Conservation (phyloP, 2,888 invertebrate genomes). For the Philopedon plagiatum region DNA sequence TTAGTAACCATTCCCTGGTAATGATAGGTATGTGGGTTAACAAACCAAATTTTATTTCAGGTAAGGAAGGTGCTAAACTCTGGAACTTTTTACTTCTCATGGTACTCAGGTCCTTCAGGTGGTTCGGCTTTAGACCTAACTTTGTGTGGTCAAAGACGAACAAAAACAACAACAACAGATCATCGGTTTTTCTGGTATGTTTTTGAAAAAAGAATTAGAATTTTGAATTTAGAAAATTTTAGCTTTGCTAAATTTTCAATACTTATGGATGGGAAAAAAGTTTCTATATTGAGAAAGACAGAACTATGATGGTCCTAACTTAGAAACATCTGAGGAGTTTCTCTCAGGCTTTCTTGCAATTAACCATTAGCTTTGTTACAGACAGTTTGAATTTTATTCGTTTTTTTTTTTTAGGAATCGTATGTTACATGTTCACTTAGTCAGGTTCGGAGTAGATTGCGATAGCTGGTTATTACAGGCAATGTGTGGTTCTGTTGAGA, state of each 20-base stretch:
- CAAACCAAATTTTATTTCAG: slow-evolving; percentile 57
- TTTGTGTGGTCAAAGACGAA: slow-evolving; percentile 91
- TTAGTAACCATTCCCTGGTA: too few species aligned
- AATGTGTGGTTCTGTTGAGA: slow-evolving; percentile 98
- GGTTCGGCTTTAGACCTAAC: slow-evolving; percentile 86
- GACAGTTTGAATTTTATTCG: too few species aligned
- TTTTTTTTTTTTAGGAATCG: slow-evolving; percentile 88
- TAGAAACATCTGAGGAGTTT: too few species aligned
- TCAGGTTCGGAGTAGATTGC: slow-evolving; percentile 92
- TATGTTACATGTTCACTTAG: slow-evolving; percentile 93
- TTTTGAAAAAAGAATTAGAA: background rate
- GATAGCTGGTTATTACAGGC: slow-evolving; percentile 93
- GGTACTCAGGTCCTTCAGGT: slow-evolving; percentile 70
- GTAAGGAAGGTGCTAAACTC: slow-evolving; percentile 92
- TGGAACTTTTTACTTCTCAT: slow-evolving; percentile 98
- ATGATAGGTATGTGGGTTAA: too few species aligned
- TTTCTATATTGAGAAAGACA: too few species aligned
- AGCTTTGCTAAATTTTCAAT: too few species aligned
- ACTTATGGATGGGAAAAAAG: too few species aligned
- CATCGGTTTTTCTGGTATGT: slow-evolving; percentile 95
- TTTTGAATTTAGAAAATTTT: background rate
- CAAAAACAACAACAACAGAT: slow-evolving; percentile 86
- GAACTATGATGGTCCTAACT: too few species aligned
- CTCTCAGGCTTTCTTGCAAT: too few species aligned
- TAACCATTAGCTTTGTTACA: too few species aligned